Evolutionary conservation across 2,888 invertebrate genomes (phyloP).

Genomic region (Xanthorhoe designata): DNA sequence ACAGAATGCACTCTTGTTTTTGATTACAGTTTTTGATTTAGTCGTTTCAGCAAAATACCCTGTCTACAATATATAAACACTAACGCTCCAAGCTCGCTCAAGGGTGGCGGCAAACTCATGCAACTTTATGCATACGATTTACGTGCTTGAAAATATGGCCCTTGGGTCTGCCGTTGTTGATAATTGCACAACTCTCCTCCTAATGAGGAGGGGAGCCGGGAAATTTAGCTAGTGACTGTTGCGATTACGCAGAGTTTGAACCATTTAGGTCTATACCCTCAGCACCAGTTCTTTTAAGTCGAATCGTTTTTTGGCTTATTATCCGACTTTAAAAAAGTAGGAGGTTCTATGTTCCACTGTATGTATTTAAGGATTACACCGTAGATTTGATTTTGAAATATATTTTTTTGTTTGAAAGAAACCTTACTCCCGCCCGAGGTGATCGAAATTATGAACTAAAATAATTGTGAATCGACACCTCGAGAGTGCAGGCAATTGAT

Average conservation of each 20-base stretch:
- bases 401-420: too few relatives aligned
- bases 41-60: too few relatives aligned
- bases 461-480: too few relatives aligned
- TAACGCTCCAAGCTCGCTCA: slow-evolving; percentile 19
- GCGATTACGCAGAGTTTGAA: slow-evolving; percentile 34
- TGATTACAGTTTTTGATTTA: too few relatives aligned
- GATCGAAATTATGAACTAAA: too few relatives aligned
- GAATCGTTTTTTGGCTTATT: background rate
- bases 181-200: slow-evolving; percentile 75
- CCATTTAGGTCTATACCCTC: slow-evolving; percentile 25
- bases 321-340: too few relatives aligned
- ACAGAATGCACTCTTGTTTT: too few relatives aligned
- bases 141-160: slow-evolving; percentile 70
- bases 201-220: slow-evolving; percentile 66
- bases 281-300: slow-evolving; percentile 5
- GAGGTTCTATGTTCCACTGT: too few relatives aligned
- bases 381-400: too few relatives aligned
- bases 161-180: slow-evolving; percentile 71
- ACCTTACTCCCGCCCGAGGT: too few relatives aligned
- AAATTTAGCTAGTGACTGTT: slow-evolving; percentile 38
- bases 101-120: slow-evolving; percentile 53
- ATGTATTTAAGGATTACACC: too few relatives aligned
- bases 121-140: slow-evolving; percentile 76
- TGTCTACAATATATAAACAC: slow-evolving; percentile 7
- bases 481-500: too few relatives aligned